Evolutionary conservation across 2,888 invertebrate species (phyloP), one percentile per base, ranked within the genome.

Genomic region (Chromoteleia sp.): DNA sequence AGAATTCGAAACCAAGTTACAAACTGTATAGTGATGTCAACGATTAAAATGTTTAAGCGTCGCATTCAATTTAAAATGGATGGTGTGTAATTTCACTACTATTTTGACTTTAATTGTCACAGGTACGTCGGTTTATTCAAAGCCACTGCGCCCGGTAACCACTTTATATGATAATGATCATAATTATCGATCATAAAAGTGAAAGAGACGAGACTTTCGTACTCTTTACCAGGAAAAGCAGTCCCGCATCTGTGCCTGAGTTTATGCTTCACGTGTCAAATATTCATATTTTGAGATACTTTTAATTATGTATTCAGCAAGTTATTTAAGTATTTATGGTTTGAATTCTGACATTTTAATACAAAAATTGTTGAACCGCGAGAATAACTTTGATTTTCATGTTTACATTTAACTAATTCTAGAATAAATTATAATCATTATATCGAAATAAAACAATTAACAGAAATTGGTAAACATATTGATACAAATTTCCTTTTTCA

Each of bases 101-200:
- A 52, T 54, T 52, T 67, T 67, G 39, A 52, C 52, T 52, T 52
- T 39, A 67, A 67, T 67, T 52, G 67, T 30, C 30, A 30, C 52
- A 29, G 8, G 19, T 48, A 58, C 45, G 21, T 58, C 25, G 48
- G 48, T 65, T 63, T 36, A 50, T 41, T 21, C 8, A 29, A 50
- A 50, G 41, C 50, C 33, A 65, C 63, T 54, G 48, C 25, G 15
- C 25, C 8, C 29, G 19, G 63, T 48, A 45, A 56, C 63, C 63
- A 74, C 45, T 74, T 74, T 65, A 74, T 65, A 65, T 65, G 80
- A 70, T 80, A 74, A 80, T 80, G 61, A 80, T 74, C 74, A 74
- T 80, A 74, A 80, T 80, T 80, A 80, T 74, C 68, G 80, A 80
- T 80, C 74, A 68, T 74, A 80, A 80, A 80, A 80, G 80, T 80